Evolutionary conservation across 2,113 vertebrate species (phyloP).

Genomic region (Corapipo altera): DNA sequence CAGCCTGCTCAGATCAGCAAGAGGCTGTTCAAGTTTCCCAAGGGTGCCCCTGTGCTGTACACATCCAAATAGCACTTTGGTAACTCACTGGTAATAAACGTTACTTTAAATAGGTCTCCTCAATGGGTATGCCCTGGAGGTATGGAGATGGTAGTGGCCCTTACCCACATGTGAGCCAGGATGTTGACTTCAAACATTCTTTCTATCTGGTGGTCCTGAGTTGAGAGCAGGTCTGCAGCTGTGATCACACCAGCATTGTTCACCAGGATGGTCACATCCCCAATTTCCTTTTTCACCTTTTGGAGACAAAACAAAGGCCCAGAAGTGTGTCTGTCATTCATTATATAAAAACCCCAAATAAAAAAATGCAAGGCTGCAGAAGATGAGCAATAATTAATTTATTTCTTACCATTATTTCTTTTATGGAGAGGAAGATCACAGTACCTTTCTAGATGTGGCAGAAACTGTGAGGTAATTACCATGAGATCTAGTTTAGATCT

Average conservation of each 20-base stretch:
- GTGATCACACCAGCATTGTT: conserved; percentile 78
- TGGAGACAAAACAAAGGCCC: neutral
- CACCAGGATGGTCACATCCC: conserved; percentile 76
- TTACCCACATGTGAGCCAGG: conserved; percentile 80
- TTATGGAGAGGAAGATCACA: neutral
- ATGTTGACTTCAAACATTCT: conserved; percentile 76
- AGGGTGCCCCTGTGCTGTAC: neutral
- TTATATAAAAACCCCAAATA: neutral
- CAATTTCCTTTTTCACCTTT: conserved; percentile 76
- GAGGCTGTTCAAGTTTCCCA: neutral
- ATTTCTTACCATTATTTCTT: neutral
- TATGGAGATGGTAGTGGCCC: neutral
- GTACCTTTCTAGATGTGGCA: neutral
- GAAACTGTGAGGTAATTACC: no score
- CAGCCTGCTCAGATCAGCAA: neutral
- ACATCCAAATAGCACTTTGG: rapidly evolving
- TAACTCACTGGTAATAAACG: neutral
- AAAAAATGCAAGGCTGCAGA: neutral
- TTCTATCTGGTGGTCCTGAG: conserved; percentile 76
- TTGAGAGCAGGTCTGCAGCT: conserved; percentile 68
- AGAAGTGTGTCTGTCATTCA: neutral
- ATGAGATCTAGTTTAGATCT: neutral
- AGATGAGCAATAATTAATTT: neutral
- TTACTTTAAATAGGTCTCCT: neutral
- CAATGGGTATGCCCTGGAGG: no score